phyloP scores from a whole-genome alignment of 2,888 invertebrate species.

The Ormia ochracea region DNA sequence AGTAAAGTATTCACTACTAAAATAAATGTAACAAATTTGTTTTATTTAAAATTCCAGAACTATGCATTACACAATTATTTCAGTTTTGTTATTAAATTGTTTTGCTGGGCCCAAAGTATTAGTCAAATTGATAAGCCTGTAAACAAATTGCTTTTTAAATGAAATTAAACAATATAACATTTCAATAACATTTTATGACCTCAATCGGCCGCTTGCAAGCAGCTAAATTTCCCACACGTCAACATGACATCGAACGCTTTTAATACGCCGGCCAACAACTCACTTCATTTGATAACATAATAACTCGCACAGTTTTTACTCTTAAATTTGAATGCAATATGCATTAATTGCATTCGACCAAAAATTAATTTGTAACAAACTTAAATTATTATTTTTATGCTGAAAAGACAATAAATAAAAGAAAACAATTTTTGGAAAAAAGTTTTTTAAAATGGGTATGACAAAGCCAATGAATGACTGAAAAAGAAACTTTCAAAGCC shows the following conservation, averaged over 20 bases:
- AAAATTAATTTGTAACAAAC: constrained; percentile 4
- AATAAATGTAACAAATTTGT: no score
- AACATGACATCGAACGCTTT: constrained; percentile 50
- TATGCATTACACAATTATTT: no score
- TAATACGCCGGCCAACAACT: constrained; percentile 47
- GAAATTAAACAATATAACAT: no score
- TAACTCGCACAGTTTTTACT: background rate
- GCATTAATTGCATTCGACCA: constrained; percentile 5
- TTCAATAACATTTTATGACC: background rate
- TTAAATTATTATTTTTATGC: background rate
- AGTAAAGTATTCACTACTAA: no score
- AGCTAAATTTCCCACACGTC: constrained; percentile 14
- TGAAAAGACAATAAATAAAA: background rate
- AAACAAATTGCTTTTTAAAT: no score
- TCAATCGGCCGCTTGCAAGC: background rate
- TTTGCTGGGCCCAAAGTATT: no score
- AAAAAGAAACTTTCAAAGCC: background rate
- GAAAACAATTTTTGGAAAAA: background rate
- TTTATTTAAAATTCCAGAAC: no score
- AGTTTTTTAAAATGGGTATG: background rate
- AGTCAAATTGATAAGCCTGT: no score
- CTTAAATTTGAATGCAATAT: constrained; percentile 1
- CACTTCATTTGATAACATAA: constrained; percentile 27
- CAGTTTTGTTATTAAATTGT: no score
- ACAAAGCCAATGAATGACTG: background rate